These are phyloP conservation scores for Morone chrysops DNA, from an alignment of 2,113 vertebrate genomes.

Conservation along the genomic window DNA sequence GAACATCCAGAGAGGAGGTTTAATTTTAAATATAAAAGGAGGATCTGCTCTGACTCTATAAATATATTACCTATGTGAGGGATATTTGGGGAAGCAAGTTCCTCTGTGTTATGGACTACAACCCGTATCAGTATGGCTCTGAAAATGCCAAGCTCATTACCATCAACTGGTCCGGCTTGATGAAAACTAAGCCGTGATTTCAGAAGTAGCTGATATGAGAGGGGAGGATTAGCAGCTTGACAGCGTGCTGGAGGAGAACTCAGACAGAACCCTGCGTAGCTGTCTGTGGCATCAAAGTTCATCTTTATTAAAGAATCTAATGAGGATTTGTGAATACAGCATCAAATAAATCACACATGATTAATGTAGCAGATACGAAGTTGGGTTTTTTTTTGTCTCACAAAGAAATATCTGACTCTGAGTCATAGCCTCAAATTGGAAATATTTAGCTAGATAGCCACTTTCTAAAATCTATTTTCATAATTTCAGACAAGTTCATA, in stretches of 20 bases:
- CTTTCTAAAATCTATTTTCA: slow-evolving; percentile 20
- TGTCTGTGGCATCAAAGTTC: slow-evolving; percentile 72
- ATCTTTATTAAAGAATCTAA: slow-evolving; percentile 64
- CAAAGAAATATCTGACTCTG: slow-evolving; percentile 8
- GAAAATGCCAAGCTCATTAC: slow-evolving; percentile 77
- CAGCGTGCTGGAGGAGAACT: slow-evolving; percentile 53
- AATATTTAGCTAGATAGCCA: not conserved
- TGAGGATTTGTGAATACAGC: slow-evolving; percentile 58
- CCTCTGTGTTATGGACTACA: slow-evolving; percentile 12
- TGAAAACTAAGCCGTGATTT: slow-evolving; percentile 74
- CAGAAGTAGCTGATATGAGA: slow-evolving; percentile 65
- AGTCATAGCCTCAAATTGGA: slow-evolving; percentile 1
- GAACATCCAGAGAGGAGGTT: not conserved
- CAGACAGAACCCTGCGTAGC: slow-evolving; percentile 30
- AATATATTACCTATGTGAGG: not conserved
- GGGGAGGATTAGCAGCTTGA: slow-evolving; percentile 69
- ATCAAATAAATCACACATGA: slow-evolving; percentile 56
- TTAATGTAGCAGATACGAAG: slow-evolving; percentile 29
- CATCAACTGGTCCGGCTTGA: slow-evolving; percentile 61
- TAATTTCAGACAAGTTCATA: slow-evolving; percentile 19
- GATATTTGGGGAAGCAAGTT: not conserved
- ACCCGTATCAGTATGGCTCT: slow-evolving; percentile 22
- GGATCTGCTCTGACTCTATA: not conserved
- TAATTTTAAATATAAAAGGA: slow-evolving; percentile 28
- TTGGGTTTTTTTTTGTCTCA: not conserved